Percentiles rank a stretch among this genome's conserved stretches.
phyloP scores from a whole-genome alignment of 2,888 invertebrate genomes.

The Odontocolon sp. region DNA sequence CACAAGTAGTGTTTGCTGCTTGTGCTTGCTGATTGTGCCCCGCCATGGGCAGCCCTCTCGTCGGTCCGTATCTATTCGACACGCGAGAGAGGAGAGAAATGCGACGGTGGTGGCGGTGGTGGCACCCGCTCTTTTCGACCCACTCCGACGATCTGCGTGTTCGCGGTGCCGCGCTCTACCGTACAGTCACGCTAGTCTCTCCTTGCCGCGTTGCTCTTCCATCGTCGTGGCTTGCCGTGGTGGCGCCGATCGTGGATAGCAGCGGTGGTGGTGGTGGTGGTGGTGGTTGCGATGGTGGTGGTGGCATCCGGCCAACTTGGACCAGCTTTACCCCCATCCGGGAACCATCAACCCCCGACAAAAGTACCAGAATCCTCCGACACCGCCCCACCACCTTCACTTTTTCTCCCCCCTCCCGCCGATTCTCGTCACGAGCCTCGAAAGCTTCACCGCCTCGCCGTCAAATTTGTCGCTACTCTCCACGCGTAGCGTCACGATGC shows the following conservation, averaged over 20 bases:
- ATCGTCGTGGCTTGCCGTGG: constrained; percentile 50
- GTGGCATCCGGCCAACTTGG: constrained; percentile 48
- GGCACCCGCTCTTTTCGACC: constrained; percentile 74
- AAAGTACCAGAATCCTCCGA: constrained; percentile 23
- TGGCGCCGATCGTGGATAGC: constrained; percentile 33
- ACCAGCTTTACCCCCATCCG: constrained; percentile 51
- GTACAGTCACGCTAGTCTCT: constrained; percentile 59
- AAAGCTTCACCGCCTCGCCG: constrained; percentile 67
- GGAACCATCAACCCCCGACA: constrained; percentile 24
- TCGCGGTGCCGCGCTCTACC: constrained; percentile 67
- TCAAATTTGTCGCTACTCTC: constrained; percentile 70
- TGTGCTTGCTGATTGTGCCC: constrained; percentile 68
- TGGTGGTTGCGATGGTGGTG: constrained; percentile 31
- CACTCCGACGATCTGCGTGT: constrained; percentile 75
- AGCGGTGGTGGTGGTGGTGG: too few species aligned
- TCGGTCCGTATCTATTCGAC: constrained; percentile 23
- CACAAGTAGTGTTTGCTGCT: constrained; percentile 64
- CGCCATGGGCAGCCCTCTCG: constrained; percentile 64
- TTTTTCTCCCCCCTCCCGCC: constrained; percentile 24
- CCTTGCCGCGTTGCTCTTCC: constrained; percentile 45
- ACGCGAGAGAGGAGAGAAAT: constrained; percentile 45
- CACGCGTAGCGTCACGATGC: constrained; percentile 60
- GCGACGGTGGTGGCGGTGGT: constrained; percentile 41
- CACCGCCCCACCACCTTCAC: constrained; percentile 49
- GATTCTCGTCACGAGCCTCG: constrained; percentile 18